These are phyloP conservation scores for Menidia beryllina DNA, from an alignment of 2,113 vertebrate species.

Conservation along the genomic window DNA sequence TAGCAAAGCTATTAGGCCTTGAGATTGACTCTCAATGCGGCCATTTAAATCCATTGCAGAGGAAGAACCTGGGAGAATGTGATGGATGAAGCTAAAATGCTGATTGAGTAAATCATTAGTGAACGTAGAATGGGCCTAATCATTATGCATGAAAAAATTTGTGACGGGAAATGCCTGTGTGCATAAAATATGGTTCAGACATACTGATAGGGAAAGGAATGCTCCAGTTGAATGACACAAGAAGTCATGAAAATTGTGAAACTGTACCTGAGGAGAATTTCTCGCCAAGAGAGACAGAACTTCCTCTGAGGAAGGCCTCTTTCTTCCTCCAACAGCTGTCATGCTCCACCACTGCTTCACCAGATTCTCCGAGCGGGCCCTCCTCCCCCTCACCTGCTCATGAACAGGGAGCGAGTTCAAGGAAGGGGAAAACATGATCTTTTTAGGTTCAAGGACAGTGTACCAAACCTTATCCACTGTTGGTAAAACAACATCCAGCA, in stretches of 20 bases:
- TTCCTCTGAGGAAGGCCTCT: slow-evolving; percentile 72
- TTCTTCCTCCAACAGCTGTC: slow-evolving; percentile 83
- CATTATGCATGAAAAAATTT: slow-evolving; percentile 39
- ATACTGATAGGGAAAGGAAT: slow-evolving; percentile 2
- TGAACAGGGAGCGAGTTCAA: neutral
- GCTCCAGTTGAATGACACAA: neutral
- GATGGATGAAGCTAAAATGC: slow-evolving; percentile 60
- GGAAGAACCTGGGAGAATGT: slow-evolving; percentile 49
- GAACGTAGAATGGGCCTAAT: slow-evolving; percentile 41
- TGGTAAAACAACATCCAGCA: slow-evolving; percentile 21
- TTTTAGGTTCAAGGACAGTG: neutral
- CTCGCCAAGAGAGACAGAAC: slow-evolving; percentile 79
- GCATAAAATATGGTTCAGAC: slow-evolving; percentile 5
- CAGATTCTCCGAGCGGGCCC: slow-evolving; percentile 48
- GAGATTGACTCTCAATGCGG: slow-evolving; percentile 66
- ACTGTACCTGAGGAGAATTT: slow-evolving; percentile 84
- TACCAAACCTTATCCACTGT: neutral
- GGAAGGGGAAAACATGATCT: neutral
- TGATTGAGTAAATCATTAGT: slow-evolving; percentile 67
- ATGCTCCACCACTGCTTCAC: slow-evolving; percentile 65
- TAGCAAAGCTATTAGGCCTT: slow-evolving; percentile 65
- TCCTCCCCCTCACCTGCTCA: slow-evolving; percentile 70
- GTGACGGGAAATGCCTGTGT: neutral
- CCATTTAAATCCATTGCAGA: slow-evolving; percentile 77
- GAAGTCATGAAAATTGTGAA: neutral